These are phyloP conservation scores for Sphinx pinastri DNA, from an alignment of 2,888 invertebrate species.

Conservation along the genomic window DNA sequence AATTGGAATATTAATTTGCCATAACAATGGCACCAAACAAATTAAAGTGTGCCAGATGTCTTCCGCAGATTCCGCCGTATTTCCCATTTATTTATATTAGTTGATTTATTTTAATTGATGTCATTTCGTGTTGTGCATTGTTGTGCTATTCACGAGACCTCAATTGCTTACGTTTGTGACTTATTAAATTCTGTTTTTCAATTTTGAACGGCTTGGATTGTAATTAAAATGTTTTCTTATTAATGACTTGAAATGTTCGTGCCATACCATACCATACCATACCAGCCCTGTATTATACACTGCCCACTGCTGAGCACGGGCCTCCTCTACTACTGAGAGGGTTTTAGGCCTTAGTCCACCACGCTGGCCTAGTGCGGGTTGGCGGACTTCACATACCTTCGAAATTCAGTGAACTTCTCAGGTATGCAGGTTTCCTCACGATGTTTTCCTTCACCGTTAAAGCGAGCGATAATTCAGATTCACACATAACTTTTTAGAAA, in stretches of 20 bases:
- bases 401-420: too few species aligned
- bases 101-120: slow-evolving; percentile 66
- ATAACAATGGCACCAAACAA: slow-evolving; percentile 81
- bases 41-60: slow-evolving; percentile 82
- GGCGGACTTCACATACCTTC: too few species aligned
- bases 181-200: slow-evolving; percentile 20
- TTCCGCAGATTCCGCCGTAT: slow-evolving; percentile 66
- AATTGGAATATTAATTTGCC: slow-evolving; percentile 84
- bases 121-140: slow-evolving; percentile 46
- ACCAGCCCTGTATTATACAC: too few species aligned
- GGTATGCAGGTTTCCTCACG: too few species aligned
- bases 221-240: background rate
- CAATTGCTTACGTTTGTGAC: background rate
- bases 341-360: too few species aligned
- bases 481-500: too few species aligned
- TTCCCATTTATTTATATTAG: slow-evolving; percentile 68
- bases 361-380: too few species aligned
- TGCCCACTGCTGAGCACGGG: too few species aligned
- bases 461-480: too few species aligned
- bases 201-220: background rate
- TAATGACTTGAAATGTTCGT: background rate
- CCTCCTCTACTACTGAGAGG: too few species aligned
- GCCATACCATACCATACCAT: too few species aligned
- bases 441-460: too few species aligned
- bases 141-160: slow-evolving; percentile 20